Evolutionary conservation across 2,113 vertebrate species (phyloP).

Genomic region (Nipponia nippon): DNA sequence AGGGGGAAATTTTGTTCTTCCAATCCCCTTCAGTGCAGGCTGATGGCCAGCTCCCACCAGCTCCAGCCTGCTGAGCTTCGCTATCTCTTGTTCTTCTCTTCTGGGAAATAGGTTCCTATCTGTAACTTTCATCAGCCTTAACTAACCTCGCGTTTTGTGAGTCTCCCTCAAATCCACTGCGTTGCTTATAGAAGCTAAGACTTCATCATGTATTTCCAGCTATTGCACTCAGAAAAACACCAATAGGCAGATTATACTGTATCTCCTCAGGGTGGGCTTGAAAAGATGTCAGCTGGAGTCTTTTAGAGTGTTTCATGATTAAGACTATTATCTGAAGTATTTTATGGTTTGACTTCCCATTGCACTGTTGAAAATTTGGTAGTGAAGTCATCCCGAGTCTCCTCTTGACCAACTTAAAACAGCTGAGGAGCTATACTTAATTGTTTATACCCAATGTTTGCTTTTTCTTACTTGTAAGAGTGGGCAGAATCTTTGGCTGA

Average conservation of each 20-base stretch:
- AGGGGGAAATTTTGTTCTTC: background rate
- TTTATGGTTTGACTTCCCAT: background rate
- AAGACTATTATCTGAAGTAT: background rate
- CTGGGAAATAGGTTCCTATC: background rate
- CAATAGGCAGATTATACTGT: fast-evolving
- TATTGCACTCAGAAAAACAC: background rate
- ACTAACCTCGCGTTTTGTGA: background rate
- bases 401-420: background rate
- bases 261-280: background rate
- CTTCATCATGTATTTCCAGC: background rate
- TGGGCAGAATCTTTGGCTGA: background rate
- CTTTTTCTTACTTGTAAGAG: background rate
- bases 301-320: background rate
- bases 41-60: background rate
- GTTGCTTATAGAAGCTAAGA: background rate
- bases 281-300: background rate
- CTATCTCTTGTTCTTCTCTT: background rate
- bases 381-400: background rate
- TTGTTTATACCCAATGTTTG: background rate
- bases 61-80: background rate
- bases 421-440: background rate
- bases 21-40: background rate
- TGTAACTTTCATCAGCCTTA: background rate
- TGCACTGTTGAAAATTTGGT: background rate
- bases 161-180: background rate